phyloP scores from a whole-genome alignment of 2,888 invertebrate genomes.

The Agrochola lychnidis region DNA sequence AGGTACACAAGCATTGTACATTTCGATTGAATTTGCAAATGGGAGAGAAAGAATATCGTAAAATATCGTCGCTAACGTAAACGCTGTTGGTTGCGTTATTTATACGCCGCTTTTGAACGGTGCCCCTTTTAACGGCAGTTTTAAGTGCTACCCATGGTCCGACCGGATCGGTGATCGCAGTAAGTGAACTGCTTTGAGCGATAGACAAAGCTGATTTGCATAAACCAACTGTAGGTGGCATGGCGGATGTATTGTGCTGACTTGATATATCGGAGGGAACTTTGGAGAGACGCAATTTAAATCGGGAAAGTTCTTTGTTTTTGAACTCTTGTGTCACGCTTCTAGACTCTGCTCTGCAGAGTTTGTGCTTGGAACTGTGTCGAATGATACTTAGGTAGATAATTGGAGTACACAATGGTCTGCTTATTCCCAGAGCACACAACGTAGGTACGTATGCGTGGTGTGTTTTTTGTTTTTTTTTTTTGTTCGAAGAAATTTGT shows the following conservation, averaged over 20 bases:
- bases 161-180: conserved; percentile 45
- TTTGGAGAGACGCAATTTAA: conserved; percentile 43
- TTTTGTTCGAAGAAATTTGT: too few species aligned
- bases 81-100: conserved; percentile 85
- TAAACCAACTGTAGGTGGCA: conserved; percentile 40
- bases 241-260: conserved; percentile 29
- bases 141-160: conserved; percentile 84
- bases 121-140: conserved; percentile 87
- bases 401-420: neutral
- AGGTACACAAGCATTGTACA: conserved; percentile 29
- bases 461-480: too few species aligned
- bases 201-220: conserved; percentile 54
- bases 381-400: neutral
- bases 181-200: conserved; percentile 57
- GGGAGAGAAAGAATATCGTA: conserved; percentile 83
- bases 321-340: conserved; percentile 22
- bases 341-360: neutral
- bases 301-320: conserved; percentile 39
- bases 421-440: neutral
- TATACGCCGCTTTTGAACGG: conserved; percentile 86
- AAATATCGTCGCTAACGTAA: conserved; percentile 85
- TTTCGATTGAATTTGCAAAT: conserved; percentile 68
- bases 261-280: conserved; percentile 39
- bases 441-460: neutral
- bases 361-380: neutral